Evolutionary conservation across 1,140 invertebrate species (phyloP).

Genomic region (Neuroterus valhalla): DNA sequence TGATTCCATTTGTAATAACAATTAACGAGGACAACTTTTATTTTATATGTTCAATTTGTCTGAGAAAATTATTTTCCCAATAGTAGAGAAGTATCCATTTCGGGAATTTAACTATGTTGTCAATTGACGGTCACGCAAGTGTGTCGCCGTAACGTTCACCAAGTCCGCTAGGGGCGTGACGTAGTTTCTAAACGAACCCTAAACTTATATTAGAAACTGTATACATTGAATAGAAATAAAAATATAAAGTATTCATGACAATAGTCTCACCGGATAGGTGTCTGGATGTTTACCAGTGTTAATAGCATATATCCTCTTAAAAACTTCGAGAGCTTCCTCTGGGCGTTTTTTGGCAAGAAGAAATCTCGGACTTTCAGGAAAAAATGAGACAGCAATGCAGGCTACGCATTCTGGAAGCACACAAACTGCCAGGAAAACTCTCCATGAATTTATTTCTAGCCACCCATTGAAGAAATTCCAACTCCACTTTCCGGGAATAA

Average conservation of each 20-base stretch:
- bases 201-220: neutral
- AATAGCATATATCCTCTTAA: constrained; percentile 75
- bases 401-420: constrained; percentile 79
- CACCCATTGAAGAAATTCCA: constrained; percentile 59
- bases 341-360: constrained; percentile 76
- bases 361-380: constrained; percentile 85
- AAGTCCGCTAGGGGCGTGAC: too few species aligned
- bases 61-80: too few species aligned
- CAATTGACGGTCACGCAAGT: too few species aligned
- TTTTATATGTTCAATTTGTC: too few species aligned
- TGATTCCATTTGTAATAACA: too few species aligned
- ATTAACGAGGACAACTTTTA: too few species aligned
- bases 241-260: constrained; percentile 27
- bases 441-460: constrained; percentile 78
- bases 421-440: constrained; percentile 80
- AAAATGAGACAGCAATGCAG: constrained; percentile 76
- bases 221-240: constrained; percentile 3
- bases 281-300: constrained; percentile 74
- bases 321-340: constrained; percentile 75
- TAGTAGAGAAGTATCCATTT: too few species aligned
- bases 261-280: constrained; percentile 66
- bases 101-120: too few species aligned
- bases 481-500: constrained; percentile 77
- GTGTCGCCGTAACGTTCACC: too few species aligned
- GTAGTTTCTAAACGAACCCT: too few species aligned